Evolutionary conservation across 1,140 invertebrate genomes (phyloP), one percentile per base, ranked within the genome.

Genomic region (Drosophila seguyi): DNA sequence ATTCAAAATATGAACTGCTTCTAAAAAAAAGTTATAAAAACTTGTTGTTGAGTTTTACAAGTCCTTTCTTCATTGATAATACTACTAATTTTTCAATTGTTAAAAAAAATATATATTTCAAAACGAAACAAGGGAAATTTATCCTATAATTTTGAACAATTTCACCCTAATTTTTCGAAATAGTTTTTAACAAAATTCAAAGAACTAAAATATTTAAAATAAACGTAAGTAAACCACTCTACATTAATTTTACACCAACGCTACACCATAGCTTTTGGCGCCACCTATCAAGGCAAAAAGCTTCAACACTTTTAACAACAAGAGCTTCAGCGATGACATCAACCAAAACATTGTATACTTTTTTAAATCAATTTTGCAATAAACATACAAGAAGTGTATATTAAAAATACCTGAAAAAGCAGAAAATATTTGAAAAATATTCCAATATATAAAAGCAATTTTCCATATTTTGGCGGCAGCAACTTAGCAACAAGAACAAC

Each of bases 401-500:
- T 10, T 8, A 29, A 6, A 53, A 25, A 27, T 22, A 27, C 22
- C 31, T 41, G 38, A 13, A 58, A 57, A 29, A 13, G 18, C 61
- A 58, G 18, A 59, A 6, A 34, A 36, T 34, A 25, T 36, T 27
- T 50, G 0, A 50, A 48, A 38, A 29, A 41, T 61, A 60, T 39
- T 10, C 1, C 3, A 58, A n/a, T 25, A 47, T 25, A 34, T 50
- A n/a, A 31, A 22, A 50, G 18, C 25, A 62, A 63, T 22, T 31
- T 14, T 44, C 11, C 36, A 48, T 41, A 66, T 34, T 25, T 44
- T 25, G 14, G 38, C 22, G 16, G 67, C 44, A 36, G 34, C 68
- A 72, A 41, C 29, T 27, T 58, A 59, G 61, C 61, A 53, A 65
- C 11, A 61, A 53, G n/a, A 71, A 71, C 48, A 71, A 72, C 63